Evolutionary conservation across 2,888 invertebrate genomes (phyloP).

Genomic region (Drosophila kambysellisi): DNA sequence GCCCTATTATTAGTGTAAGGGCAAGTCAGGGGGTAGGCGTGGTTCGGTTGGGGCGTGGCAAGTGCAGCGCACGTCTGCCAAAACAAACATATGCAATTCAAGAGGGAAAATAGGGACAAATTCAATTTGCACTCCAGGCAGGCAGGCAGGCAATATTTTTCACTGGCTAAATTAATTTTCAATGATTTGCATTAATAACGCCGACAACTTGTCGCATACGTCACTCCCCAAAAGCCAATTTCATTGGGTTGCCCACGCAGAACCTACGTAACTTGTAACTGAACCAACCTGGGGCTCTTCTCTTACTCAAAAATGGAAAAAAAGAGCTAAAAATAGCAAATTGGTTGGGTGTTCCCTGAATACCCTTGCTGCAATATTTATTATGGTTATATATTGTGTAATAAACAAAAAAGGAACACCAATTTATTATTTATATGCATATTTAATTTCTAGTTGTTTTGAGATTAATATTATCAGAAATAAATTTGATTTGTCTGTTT

Average conservation of each 20-base stretch:
- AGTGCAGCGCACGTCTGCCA: conserved; percentile 49
- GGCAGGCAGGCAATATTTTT: conserved; percentile 41
- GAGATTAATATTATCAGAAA: no score
- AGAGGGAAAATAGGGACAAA: conserved; percentile 32
- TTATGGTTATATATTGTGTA: no score
- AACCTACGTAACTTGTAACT: conserved; percentile 20
- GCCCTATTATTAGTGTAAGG: conserved; percentile 39
- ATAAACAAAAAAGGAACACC: neutral
- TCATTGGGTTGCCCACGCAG: conserved; percentile 51
- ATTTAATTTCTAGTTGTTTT: no score
- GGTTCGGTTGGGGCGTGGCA: neutral
- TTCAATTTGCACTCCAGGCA: conserved; percentile 55
- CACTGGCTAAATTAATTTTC: conserved; percentile 45
- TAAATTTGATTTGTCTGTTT: no score
- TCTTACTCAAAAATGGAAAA: conserved; percentile 9
- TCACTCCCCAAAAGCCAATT: conserved; percentile 30
- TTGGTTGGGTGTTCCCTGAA: neutral
- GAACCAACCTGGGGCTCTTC: conserved; percentile 8
- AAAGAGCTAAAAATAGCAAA: neutral
- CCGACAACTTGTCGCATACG: conserved; percentile 48
- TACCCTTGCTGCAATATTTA: neutral
- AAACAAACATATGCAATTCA: conserved; percentile 57
- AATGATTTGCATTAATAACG: conserved; percentile 60
- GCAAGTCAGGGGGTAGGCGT: neutral
- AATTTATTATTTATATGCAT: neutral